These are phyloP conservation scores for Acronicta aceris DNA, from an alignment of 2,888 invertebrate genomes.

Conservation along the genomic window DNA sequence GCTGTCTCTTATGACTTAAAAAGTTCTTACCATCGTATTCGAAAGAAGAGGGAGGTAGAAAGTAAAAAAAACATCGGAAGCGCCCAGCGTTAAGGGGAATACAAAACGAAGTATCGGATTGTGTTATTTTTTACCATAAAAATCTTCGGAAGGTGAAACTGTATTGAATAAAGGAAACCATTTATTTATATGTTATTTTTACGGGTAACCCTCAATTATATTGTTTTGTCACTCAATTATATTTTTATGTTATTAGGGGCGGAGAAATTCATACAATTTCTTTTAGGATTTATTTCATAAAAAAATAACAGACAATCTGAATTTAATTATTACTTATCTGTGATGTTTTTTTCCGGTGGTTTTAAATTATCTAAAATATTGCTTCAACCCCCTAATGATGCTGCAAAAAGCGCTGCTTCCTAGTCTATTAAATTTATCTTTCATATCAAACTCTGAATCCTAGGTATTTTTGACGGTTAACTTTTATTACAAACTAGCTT, in stretches of 20 bases:
- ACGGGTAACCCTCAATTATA: constrained; percentile 49
- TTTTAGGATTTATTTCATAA: no score
- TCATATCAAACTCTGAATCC: no score
- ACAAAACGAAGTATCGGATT: constrained; percentile 72
- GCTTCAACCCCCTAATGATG: no score
- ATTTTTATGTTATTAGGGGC: constrained; percentile 37
- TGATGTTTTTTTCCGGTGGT: no score
- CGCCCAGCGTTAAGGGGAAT: constrained; percentile 69
- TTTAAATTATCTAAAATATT: no score
- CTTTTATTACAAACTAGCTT: no score
- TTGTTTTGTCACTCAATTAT: constrained; percentile 48
- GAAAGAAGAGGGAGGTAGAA: constrained; percentile 59
- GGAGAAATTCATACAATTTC: no score
- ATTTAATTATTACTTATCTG: no score
- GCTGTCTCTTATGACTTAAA: constrained; percentile 14
- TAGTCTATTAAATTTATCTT: no score
- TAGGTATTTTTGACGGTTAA: no score
- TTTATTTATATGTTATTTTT: constrained; percentile 62
- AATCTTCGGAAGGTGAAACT: constrained; percentile 56
- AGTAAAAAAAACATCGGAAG: constrained; percentile 70
- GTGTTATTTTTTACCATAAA: constrained; percentile 59
- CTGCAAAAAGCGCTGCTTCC: no score
- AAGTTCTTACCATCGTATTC: constrained; percentile 35
- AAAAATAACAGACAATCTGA: no score
- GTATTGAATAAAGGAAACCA: constrained; percentile 61